Evolutionary conservation across 2,888 invertebrate genomes (phyloP).

Genomic region (Machimus atricapillus): DNA sequence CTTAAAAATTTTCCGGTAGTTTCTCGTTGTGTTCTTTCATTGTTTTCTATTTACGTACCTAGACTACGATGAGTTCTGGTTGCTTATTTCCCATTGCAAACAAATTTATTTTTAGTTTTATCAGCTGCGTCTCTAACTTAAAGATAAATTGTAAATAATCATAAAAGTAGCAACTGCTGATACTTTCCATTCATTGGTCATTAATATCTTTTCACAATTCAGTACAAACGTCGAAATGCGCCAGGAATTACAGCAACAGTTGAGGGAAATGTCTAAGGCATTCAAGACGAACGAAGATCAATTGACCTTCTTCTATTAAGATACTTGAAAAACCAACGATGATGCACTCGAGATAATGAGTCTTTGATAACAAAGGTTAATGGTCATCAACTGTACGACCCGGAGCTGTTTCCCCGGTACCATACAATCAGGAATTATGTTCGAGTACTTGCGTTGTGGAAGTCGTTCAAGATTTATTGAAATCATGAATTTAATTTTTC

Average conservation of each 20-base stretch:
- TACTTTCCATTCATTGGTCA: background rate
- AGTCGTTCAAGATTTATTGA: background rate
- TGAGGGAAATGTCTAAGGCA: background rate
- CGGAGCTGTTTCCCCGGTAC: background rate
- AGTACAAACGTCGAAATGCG: background rate
- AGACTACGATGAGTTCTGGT: background rate
- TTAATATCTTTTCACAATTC: background rate
- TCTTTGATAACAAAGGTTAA: constrained; percentile 20
- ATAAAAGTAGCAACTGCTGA: background rate
- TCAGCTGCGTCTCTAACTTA: background rate
- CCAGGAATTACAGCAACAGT: background rate
- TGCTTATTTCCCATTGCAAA: background rate
- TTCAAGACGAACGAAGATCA: constrained; percentile 9
- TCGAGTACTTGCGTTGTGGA: background rate
- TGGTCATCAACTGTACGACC: constrained; percentile 22
- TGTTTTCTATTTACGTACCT: background rate
- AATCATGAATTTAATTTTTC: background rate
- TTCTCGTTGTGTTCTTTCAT: background rate
- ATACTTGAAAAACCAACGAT: background rate
- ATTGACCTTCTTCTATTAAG: constrained; percentile 28
- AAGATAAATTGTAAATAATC: constrained; percentile 1
- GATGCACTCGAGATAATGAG: constrained; percentile 20
- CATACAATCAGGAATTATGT: background rate
- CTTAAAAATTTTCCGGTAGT: background rate
- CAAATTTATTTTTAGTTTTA: background rate